Evolutionary conservation across 2,888 invertebrate species (phyloP).

Genomic region (Phortica okadai): DNA sequence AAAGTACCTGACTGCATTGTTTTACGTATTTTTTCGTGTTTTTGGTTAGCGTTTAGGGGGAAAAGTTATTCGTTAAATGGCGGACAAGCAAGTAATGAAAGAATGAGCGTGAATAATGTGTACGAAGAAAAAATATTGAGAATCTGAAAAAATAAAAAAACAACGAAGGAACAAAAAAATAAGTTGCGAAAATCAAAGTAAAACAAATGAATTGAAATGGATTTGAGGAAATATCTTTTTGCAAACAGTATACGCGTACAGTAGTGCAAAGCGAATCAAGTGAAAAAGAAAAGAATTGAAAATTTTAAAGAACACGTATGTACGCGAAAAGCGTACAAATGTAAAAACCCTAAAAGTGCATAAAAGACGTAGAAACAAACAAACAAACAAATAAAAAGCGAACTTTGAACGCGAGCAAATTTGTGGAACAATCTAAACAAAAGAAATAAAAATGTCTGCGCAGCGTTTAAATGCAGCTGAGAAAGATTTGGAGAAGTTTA

Average conservation of each 20-base stretch:
- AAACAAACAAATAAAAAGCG: conserved; percentile 49
- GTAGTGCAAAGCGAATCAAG: conserved; percentile 32
- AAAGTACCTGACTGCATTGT: too few species aligned
- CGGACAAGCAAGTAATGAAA: conserved; percentile 51
- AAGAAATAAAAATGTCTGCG: conserved; percentile 67
- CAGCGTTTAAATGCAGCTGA: conserved; percentile 78
- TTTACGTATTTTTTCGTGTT: too few species aligned
- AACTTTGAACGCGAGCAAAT: conserved; percentile 56
- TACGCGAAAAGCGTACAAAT: conserved; percentile 45
- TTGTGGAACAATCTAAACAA: conserved; percentile 22
- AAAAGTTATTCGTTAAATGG: conserved; percentile 48
- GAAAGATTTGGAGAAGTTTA: conserved; percentile 92
- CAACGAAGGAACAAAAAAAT: conserved; percentile 9
- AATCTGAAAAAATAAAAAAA: conserved; percentile 13
- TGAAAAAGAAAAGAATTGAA: conserved; percentile 36
- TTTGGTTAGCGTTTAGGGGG: neutral
- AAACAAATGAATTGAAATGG: conserved; percentile 32
- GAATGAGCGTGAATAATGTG: conserved; percentile 58
- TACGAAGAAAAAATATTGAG: conserved; percentile 6
- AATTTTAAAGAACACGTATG: conserved; percentile 56
- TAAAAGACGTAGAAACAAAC: conserved; percentile 44
- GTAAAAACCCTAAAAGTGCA: conserved; percentile 43
- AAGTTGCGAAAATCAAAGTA: conserved; percentile 28
- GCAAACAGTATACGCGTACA: conserved; percentile 39
- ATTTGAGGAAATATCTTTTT: neutral